These are phyloP conservation scores for Cordilura impudica DNA, from an alignment of 2,888 invertebrate species.

Conservation along the genomic window DNA sequence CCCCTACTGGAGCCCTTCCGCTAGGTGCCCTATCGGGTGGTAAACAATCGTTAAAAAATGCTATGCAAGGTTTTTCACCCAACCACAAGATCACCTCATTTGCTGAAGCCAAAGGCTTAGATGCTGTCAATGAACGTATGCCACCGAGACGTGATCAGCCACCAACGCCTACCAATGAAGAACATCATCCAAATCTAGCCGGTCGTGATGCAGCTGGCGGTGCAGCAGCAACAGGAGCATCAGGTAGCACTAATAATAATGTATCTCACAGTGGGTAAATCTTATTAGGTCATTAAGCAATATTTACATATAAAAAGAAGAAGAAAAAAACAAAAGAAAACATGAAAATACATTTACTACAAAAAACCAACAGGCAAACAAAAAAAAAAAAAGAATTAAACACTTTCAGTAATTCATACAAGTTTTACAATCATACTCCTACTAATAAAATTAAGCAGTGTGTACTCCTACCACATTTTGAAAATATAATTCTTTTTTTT, in stretches of 20 bases:
- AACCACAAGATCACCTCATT: slow-evolving; percentile 99
- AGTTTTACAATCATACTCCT: background rate
- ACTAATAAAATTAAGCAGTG: background rate
- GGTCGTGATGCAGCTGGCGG: slow-evolving; percentile 67
- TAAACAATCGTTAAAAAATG: slow-evolving; percentile 96
- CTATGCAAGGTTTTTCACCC: slow-evolving; percentile 96
- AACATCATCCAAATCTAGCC: slow-evolving; percentile 68
- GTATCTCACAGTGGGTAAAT: slow-evolving; percentile 72
- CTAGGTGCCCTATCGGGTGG: slow-evolving; percentile 97
- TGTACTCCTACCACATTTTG: background rate
- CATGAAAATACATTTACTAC: background rate
- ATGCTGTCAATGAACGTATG: slow-evolving; percentile 99
- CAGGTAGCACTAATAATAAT: slow-evolving; percentile 66
- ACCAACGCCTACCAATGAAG: slow-evolving; percentile 80
- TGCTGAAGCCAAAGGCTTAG: slow-evolving; percentile 98
- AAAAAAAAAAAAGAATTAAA: background rate
- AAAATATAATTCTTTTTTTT: background rate
- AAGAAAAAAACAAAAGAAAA: slow-evolving; percentile 28
- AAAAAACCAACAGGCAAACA: background rate
- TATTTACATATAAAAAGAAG: slow-evolving; percentile 37
- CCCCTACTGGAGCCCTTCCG: slow-evolving; percentile 98
- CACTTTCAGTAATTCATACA: background rate
- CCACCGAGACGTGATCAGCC: slow-evolving; percentile 96
- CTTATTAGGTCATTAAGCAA: slow-evolving; percentile 52
- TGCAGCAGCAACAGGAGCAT: slow-evolving; percentile 63